Base-by-base conservation (phyloP, 1,140 invertebrate genomes). In the Batillaria attramentaria region DNA sequence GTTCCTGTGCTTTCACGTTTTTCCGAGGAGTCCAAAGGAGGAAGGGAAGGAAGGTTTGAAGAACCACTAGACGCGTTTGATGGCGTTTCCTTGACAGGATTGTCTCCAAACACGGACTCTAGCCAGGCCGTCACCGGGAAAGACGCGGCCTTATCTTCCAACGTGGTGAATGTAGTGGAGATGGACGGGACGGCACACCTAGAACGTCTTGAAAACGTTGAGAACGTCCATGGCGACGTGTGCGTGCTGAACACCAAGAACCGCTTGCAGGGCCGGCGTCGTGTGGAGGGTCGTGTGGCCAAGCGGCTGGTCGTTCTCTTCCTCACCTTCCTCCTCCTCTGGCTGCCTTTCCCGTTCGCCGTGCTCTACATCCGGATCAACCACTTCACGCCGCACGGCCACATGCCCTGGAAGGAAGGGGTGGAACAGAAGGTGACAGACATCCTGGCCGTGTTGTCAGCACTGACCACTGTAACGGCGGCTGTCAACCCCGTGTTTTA, bases 191-290 rank as follows among this genome's bases (percentile, higher is more conserved):
- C 77, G 3, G 79, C 77, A 8, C 77, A 81, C n/a, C 35, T 72
- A 18, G 66, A 80, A 3, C 57, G 77, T 24, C 8, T 62, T 2
- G 46, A 8, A 24, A 18, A 66, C 20, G n/a, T 60, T 1, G 2
- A 24, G n/a, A 50, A 77, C 33, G 60, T 82, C 41, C 78, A 79
- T 13, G 84, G 84, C 0, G 78, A 70, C 20, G 82, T 85, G 16
- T 85, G 84, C 72, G 62, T 83, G 5, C 79, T 82, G 73, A 85
- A 79, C 66, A 62, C 77, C 6, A 75, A 80, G 33, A 85, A 82
- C 68, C 79, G 69, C 60, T 79, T 77, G 50, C 73, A 76, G 28
- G 84, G 84, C 1, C 77, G 78, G 41, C 31, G 84, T 18, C 69
- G 77, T 31, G 80, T 85, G 31, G 84, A 85, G 66, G 69, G 79